phyloP scores from a whole-genome alignment of 2,888 invertebrate species.

The Sturmia bella region DNA sequence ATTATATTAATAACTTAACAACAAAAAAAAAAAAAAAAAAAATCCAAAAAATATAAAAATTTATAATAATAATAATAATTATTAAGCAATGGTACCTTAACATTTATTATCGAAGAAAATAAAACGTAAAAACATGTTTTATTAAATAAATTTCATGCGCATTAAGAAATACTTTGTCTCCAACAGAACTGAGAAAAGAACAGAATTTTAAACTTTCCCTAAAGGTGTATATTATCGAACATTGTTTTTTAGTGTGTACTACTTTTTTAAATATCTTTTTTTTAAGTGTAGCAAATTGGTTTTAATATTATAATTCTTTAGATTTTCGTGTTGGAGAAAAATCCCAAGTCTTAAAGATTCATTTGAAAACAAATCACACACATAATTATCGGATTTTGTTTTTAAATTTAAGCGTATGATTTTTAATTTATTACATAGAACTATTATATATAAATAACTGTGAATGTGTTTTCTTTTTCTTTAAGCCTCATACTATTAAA shows the following conservation, averaged over 20 bases:
- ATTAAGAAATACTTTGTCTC: conserved; percentile 23
- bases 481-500: conserved; percentile 48
- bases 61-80: conserved; percentile 56
- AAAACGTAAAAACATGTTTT: background rate
- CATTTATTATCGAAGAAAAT: conserved; percentile 62
- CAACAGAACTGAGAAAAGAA: background rate
- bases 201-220: too few relatives aligned
- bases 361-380: background rate
- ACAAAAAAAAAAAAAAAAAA: conserved; percentile 37
- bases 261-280: too few relatives aligned
- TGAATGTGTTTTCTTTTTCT: conserved; percentile 45
- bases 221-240: too few relatives aligned
- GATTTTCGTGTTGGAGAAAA: too few relatives aligned
- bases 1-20: conserved; percentile 57
- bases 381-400: conserved; percentile 38
- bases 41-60: conserved; percentile 46
- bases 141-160: conserved; percentile 35
- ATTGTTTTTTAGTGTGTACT: too few relatives aligned
- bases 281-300: too few relatives aligned
- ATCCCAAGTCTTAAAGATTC: background rate
- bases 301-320: too few relatives aligned
- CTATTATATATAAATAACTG: conserved; percentile 53
- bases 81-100: conserved; percentile 71
- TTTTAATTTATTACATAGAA: conserved; percentile 45
- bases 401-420: conserved; percentile 53